Percentiles rank a stretch among this genome's conserved stretches.
Conservation (phyloP, 2,797 vertebrate species). For the Mallotus villosus region DNA sequence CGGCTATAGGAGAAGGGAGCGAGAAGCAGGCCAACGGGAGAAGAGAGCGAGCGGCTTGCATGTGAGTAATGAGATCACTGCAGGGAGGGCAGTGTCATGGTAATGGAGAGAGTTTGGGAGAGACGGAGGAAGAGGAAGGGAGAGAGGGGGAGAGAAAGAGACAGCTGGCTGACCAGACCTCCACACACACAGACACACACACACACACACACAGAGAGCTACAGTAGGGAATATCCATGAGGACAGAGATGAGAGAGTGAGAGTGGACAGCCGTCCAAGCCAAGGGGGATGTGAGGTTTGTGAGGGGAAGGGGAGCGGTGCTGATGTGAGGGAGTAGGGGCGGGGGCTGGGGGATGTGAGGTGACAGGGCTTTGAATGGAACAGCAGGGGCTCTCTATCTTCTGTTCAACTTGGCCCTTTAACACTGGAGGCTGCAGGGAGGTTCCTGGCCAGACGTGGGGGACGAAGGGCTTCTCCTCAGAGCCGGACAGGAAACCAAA, state of each 20-base stretch:
- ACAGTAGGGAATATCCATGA: not conserved
- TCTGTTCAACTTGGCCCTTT: slow-evolving; percentile 2
- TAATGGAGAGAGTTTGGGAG: slow-evolving; percentile 51
- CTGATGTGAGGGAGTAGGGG: not conserved
- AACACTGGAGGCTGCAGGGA: not conserved
- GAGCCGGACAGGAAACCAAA: not conserved
- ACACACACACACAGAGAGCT: not conserved
- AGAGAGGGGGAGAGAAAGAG: not conserved
- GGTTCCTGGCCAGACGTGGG: not conserved
- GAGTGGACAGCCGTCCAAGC: not conserved
- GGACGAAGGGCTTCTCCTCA: not conserved
- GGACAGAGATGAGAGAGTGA: not conserved
- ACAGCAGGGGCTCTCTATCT: not conserved
- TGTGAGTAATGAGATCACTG: slow-evolving; percentile 78
- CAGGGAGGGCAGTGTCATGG: slow-evolving; percentile 68
- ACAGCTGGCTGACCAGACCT: slow-evolving; percentile 9
- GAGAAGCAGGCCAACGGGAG: slow-evolving; percentile 46
- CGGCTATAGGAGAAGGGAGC: slow-evolving; percentile 61
- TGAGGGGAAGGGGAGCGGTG: not conserved
- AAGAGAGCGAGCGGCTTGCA: slow-evolving; percentile 63
- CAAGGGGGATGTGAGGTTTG: not conserved
- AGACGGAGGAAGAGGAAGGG: not conserved
- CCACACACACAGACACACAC: not conserved
- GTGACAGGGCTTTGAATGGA: slow-evolving; percentile 1
- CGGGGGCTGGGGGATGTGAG: not conserved